Base-by-base conservation (phyloP, 2,113 vertebrate genomes). In the Corythaixoides concolor region DNA sequence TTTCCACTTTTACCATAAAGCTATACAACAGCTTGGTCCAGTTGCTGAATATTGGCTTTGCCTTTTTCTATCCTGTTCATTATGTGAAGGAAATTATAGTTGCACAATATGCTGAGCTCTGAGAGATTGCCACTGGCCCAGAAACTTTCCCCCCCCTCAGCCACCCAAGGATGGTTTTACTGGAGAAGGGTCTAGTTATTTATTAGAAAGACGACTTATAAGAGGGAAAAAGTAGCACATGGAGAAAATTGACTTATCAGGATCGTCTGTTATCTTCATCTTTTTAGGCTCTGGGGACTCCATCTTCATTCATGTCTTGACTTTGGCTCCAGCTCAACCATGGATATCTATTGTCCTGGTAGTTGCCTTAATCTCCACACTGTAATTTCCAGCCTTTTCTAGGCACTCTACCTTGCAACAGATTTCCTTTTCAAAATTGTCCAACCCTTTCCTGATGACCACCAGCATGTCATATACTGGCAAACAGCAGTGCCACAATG, bases 141-240 rank as follows among this genome's bases (percentile, higher is more conserved):
- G 30, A 10, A 27, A 27, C 27, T 43, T 43, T 15, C 14, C 18
- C 1, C 19, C 14, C 18, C 1, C 1, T 11, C 4, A 8, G 7
- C 17, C 39, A 7, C 4, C 2, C 1, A n/a, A 33, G 20, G 35
- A 49, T 62, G 35, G 30, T 77, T 91, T 86, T 60, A 60, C 22
- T 60, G 43, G 41, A 59, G 43, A 84, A 79, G 2, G 6, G 28
- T 56, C 26, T 77, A 73, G 30, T 73, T 77, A 41, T 70, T 93
- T 79, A 37, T 63, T 80, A 56, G 30, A 68, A 82, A 27, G 20
- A 24, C 6, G 4, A 26, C 2, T 26, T 77, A 18, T 5, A 63
- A 39, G 8, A 63, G 56, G 37, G 20, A 9, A 19, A 39, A 63
- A 35, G 58, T 33, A 27, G 1, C 15, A 7, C n/a, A 11, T 17